Evolutionary conservation across 1,140 invertebrate genomes (phyloP), one percentile per base, ranked within the genome.

Genomic region (Zaprionus davidi): DNA sequence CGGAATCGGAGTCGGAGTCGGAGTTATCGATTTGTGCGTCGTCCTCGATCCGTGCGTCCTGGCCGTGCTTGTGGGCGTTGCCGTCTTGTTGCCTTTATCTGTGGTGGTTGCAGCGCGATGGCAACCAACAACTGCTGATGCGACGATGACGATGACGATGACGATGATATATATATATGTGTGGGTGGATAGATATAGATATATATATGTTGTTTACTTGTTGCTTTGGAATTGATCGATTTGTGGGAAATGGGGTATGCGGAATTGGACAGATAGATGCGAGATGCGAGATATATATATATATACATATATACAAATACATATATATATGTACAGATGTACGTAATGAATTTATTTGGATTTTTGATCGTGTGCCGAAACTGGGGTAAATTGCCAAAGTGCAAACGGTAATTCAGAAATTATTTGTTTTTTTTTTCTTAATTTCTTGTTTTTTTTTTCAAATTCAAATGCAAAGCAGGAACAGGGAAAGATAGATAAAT

Each of bases 81-180:
- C 79, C 85, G 85, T 88, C 62, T 49, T 88, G 83, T 69, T 78
- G 81, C 57, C 70, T 84, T 88, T 88, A 81, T 59, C 79, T 81
- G 15, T 88, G 85, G 72, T 88, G 85, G 76, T 88, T 75, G 85
- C 85, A 90, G 85, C 81, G 69, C 67, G 64, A 71, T 85, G 81
- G 85, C 84, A 90, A 88, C 84, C 85, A 90, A 81, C 84, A 81
- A 60, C 22, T 44, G 31, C 13, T 36, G 41, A 20, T 60, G 38
- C 38, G 38, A 41, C 15, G 38, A n/a, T 15, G 5, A 41, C 38
- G 38, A 41, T n/a, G 17, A 12, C 15, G 38, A n/a, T 15, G 5
- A 41, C 38, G 38, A 41, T n/a, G 17, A 12, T 11, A 53, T 63
- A 31, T 15, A 59, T 36, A 38, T 11, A 58, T 59, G 9, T 34